phyloP scores from a whole-genome alignment of 2,797 vertebrate species.

The Parauchenoglanis ngamensis region DNA sequence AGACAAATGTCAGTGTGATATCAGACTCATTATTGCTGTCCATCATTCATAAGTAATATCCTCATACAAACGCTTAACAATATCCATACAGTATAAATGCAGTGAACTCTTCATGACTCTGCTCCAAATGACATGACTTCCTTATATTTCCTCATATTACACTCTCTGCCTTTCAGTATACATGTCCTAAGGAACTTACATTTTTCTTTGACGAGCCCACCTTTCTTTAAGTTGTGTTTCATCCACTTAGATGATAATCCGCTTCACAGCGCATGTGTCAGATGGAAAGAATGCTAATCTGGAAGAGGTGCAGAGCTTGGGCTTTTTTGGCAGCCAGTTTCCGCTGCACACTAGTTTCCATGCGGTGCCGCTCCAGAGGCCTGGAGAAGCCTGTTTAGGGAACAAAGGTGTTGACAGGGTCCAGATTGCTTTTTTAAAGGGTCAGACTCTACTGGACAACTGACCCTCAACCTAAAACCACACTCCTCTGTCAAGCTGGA shows the following conservation, averaged over 20 bases:
- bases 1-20: slow-evolving; percentile 17
- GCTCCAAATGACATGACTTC: slow-evolving; percentile 30
- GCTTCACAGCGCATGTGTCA: slow-evolving; percentile 86
- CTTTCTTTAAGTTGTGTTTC: slow-evolving; percentile 59
- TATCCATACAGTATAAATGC: slow-evolving; percentile 35
- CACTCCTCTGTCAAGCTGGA: slow-evolving; percentile 9
- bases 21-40: slow-evolving; percentile 23
- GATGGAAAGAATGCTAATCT: slow-evolving; percentile 94
- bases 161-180: slow-evolving; percentile 29
- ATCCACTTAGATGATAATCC: slow-evolving; percentile 86
- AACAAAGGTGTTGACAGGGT: slow-evolving; percentile 84
- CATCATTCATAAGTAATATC: slow-evolving; percentile 24
- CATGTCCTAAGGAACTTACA: slow-evolving; percentile 34
- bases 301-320: slow-evolving; percentile 87
- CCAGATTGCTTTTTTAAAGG: slow-evolving; percentile 77
- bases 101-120: slow-evolving; percentile 19
- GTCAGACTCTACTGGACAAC: slow-evolving; percentile 52
- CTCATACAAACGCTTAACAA: slow-evolving; percentile 19
- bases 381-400: slow-evolving; percentile 76
- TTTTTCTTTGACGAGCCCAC: slow-evolving; percentile 50
- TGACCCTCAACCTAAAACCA: slow-evolving; percentile 34
- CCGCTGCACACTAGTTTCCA: slow-evolving; percentile 92
- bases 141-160: slow-evolving; percentile 47
- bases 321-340: slow-evolving; percentile 86
- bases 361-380: slow-evolving; percentile 87